Conservation (phyloP, 2,888 invertebrate species). For the Dynastes tityus region DNA sequence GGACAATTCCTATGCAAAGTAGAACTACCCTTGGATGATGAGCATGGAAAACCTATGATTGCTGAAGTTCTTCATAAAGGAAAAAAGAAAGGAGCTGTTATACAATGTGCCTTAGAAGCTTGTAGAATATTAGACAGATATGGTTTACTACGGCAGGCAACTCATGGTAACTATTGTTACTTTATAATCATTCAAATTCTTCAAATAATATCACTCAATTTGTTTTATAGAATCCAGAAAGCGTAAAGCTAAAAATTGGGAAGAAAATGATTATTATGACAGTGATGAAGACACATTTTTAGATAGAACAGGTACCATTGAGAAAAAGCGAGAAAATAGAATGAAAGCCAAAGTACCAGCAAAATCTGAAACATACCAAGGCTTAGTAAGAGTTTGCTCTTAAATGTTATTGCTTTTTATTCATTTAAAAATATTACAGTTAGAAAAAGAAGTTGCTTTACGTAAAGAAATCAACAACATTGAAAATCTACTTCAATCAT, state of each 20-base stretch:
- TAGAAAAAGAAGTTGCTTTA: slow-evolving; percentile 75
- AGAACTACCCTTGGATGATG: slow-evolving; percentile 86
- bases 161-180: slow-evolving; percentile 78
- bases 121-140: slow-evolving; percentile 92
- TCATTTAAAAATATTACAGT: slow-evolving; percentile 67
- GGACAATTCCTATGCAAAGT: slow-evolving; percentile 91
- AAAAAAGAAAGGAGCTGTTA: slow-evolving; percentile 94
- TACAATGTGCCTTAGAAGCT: slow-evolving; percentile 95
- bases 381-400: slow-evolving; percentile 70
- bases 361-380: slow-evolving; percentile 77
- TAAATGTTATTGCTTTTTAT: not conserved
- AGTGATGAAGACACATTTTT: slow-evolving; percentile 97
- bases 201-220: slow-evolving; percentile 25
- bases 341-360: slow-evolving; percentile 80
- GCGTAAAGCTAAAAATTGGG: slow-evolving; percentile 84
- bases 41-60: slow-evolving; percentile 81
- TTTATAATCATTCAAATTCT: not conserved
- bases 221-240: slow-evolving; percentile 82
- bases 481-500: slow-evolving; percentile 71
- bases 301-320: slow-evolving; percentile 95
- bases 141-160: slow-evolving; percentile 88
- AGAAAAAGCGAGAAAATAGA: slow-evolving; percentile 86
- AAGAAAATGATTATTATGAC: slow-evolving; percentile 92
- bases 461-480: slow-evolving; percentile 74
- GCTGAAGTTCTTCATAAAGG: slow-evolving; percentile 92